Percentiles rank a stretch among this genome's conserved stretches.
These are phyloP conservation scores for Aptenodytes patagonicus DNA, from an alignment of 2,113 vertebrate genomes.

Conservation along the genomic window DNA sequence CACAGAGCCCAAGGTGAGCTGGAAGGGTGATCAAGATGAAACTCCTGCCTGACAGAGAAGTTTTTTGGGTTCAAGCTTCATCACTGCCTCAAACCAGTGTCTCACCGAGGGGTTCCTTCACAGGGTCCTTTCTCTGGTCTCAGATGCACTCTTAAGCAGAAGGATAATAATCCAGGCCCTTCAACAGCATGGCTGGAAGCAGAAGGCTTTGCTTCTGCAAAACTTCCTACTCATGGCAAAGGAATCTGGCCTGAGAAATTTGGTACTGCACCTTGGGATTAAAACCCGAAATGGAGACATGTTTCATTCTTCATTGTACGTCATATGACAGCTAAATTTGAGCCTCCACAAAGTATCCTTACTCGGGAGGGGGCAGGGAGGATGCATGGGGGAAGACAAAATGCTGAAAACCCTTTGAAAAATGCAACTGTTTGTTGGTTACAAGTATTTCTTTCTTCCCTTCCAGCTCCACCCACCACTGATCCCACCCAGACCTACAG, in stretches of 20 bases:
- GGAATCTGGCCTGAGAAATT: neutral
- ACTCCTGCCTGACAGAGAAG: neutral
- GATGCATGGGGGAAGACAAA: neutral
- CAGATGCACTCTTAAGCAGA: neutral
- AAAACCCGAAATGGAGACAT: neutral
- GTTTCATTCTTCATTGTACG: neutral
- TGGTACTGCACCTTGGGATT: neutral
- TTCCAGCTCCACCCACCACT: neutral
- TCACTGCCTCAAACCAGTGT: neutral
- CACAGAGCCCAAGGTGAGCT: neutral
- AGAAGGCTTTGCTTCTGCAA: neutral
- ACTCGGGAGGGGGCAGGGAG: neutral
- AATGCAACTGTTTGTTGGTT: accelerated
- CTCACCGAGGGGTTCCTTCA: neutral
- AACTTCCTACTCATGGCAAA: neutral
- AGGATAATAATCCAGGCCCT: neutral
- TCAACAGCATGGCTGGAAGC: neutral
- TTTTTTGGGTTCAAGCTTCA: neutral
- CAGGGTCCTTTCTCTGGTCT: neutral
- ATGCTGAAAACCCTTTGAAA: neutral
- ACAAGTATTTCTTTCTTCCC: neutral
- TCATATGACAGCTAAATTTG: neutral
- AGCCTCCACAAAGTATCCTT: neutral
- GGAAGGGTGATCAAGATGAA: neutral
- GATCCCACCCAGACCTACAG: neutral